Evolutionary conservation across 2,888 invertebrate genomes (phyloP).

Genomic region (Drosophila tanythrix): DNA sequence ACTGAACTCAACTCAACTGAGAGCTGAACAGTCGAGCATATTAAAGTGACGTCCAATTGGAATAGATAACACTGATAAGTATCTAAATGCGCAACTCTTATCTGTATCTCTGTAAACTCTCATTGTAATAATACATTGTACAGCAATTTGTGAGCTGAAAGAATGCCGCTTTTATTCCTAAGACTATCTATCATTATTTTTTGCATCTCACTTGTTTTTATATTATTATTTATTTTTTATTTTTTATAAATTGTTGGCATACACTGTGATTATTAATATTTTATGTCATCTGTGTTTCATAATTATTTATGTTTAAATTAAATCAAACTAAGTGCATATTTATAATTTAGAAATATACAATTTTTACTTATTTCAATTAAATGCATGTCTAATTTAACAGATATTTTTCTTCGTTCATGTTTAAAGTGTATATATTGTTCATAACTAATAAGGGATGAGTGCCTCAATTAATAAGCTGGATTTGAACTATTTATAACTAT

Average conservation of each 20-base stretch:
- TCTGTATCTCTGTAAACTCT: not conserved
- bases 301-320: not conserved
- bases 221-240: not conserved
- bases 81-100: not conserved
- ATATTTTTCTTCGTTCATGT: too few relatives aligned
- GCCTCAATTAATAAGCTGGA: too few relatives aligned
- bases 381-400: not conserved
- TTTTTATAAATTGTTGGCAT: not conserved
- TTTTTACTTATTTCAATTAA: too few relatives aligned
- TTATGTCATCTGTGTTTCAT: not conserved
- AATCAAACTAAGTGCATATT: not conserved
- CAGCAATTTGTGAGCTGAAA: not conserved
- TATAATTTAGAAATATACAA: not conserved
- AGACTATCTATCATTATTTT: too few relatives aligned
- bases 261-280: not conserved
- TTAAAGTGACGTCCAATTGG: constrained; percentile 11
- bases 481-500: too few relatives aligned
- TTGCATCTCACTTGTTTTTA: not conserved
- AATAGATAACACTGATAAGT: constrained; percentile 20
- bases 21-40: constrained; percentile 7
- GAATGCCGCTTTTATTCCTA: not conserved
- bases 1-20: not conserved
- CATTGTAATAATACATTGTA: not conserved
- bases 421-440: too few relatives aligned
- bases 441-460: too few relatives aligned